Evolutionary conservation across 2,888 invertebrate genomes (phyloP), one percentile per base, ranked within the genome.

Genomic region (Barypeithes pellucidus): DNA sequence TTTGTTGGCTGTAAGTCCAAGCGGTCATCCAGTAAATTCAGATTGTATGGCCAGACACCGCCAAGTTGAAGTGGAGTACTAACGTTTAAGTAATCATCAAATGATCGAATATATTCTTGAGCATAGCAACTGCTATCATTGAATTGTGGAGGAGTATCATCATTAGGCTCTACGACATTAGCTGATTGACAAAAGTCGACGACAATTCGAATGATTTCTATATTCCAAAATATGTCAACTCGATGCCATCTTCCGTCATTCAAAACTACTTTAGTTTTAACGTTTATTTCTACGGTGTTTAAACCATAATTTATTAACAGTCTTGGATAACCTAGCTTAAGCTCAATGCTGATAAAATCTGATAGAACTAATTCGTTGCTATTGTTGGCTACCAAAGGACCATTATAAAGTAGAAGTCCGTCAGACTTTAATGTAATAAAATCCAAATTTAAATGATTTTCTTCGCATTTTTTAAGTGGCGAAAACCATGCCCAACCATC

Each of bases 401-500:
- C 99, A 84, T 98, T 98, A 87, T 99, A 99, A 45, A 99, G 87
- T 67, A 99, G 88, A 36, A 98, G 89, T 1, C 98, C 98, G 84
- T 98, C 95, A 0, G 94, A 91, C 84, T 94, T 94, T 80, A 94
- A 90, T 0, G 99, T 98, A 77, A 97, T 94, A 83, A 99, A 98
- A 87, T 99, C 98, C 76, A 99, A 91, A 82, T 95, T 97, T 78
- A 99, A 89, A 88, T 97, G 97, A 41, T 98, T 96, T 78, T 92
- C 93, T 81, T 97, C 96, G 86, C 99, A 99, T 94, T 97, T 96
- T 86, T 97, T 96, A 66, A 99, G 88, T 0, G 98, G 93, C 0
- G 97, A 95, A 88, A 97, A 99, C 97, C 99, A 98, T 18, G 99
- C 98, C 95, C 97, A 99, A 7, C 98, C 98, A 78, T 94, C 94